These are phyloP conservation scores for Parasteatoda tepidariorum DNA, from an alignment of 1,140 invertebrate species.

Conservation along the genomic window DNA sequence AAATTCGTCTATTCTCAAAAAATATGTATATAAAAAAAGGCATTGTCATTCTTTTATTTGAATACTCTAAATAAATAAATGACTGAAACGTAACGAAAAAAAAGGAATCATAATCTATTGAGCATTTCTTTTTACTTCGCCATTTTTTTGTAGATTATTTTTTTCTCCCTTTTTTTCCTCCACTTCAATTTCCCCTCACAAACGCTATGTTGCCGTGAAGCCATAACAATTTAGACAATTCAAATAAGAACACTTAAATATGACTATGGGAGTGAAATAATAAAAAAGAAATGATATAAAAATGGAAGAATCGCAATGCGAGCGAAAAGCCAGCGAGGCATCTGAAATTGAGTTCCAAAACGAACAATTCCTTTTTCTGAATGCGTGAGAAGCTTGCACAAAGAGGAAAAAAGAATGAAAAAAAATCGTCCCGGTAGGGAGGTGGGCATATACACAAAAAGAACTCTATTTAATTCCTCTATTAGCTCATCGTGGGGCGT, in stretches of 20 bases:
- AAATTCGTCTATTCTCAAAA: background rate
- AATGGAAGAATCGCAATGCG: conserved; percentile 37
- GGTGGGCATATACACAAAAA: conserved; percentile 17
- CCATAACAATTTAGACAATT: conserved; percentile 59
- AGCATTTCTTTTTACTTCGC: conserved; percentile 41
- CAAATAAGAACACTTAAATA: conserved; percentile 57
- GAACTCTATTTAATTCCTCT: conserved; percentile 57
- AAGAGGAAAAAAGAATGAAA: conserved; percentile 6
- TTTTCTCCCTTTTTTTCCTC: background rate
- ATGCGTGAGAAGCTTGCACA: conserved; percentile 56
- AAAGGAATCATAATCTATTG: conserved; percentile 59
- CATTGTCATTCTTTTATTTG: conserved; percentile 38
- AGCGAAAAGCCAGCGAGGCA: conserved; percentile 26
- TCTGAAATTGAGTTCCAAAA: conserved; percentile 50
- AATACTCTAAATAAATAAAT: conserved; percentile 48
- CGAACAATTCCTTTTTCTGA: conserved; percentile 46
- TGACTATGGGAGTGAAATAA: conserved; percentile 17
- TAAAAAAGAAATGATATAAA: conserved; percentile 30
- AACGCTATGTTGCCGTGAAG: background rate
- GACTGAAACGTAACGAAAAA: conserved; percentile 14
- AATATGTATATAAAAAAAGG: conserved; percentile 14
- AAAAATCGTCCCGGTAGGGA: background rate
- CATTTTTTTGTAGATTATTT: background rate
- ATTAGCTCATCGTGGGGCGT: conserved; percentile 30
- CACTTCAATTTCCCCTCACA: conserved; percentile 30